Conservation (phyloP, 2,797 vertebrate species). For the Hapalemur alaotrensis region DNA sequence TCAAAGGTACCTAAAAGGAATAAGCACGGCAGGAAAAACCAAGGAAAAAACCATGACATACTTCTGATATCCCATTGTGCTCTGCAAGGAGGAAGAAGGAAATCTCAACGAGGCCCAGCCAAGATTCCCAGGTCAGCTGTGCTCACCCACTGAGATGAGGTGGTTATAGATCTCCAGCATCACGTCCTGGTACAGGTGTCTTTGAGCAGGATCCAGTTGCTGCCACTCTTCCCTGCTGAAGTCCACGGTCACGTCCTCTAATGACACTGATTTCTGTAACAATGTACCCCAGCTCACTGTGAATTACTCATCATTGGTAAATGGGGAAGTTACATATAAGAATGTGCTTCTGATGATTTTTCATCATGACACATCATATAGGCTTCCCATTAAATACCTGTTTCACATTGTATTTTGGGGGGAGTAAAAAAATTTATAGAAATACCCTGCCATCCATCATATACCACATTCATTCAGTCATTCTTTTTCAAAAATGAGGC, state of each 20-base stretch:
- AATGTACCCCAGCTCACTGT: not conserved
- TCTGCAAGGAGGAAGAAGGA: not conserved
- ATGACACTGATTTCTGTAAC: slow-evolving; percentile 54
- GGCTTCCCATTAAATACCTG: not conserved
- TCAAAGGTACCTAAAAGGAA: not conserved
- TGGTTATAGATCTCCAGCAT: slow-evolving; percentile 66
- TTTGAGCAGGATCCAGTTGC: slow-evolving; percentile 50
- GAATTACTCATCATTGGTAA: not conserved
- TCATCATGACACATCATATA: not conserved
- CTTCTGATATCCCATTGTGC: not conserved
- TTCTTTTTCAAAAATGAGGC: not conserved
- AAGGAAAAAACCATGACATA: not conserved
- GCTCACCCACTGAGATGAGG: slow-evolving; percentile 59
- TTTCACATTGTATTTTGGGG: not conserved
- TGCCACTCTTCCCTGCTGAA: slow-evolving; percentile 72
- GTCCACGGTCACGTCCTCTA: slow-evolving; percentile 60
- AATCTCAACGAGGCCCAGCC: not conserved
- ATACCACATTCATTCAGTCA: not conserved
- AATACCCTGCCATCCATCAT: not conserved
- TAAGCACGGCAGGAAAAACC: not conserved
- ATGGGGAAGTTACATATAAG: not conserved
- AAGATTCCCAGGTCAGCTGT: not conserved
- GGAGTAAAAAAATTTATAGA: not conserved
- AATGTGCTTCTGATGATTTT: not conserved
- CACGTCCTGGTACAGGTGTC: slow-evolving; percentile 60